Evolutionary conservation across 2,888 invertebrate genomes (phyloP).

Genomic region (Hyppa rectilinea): DNA sequence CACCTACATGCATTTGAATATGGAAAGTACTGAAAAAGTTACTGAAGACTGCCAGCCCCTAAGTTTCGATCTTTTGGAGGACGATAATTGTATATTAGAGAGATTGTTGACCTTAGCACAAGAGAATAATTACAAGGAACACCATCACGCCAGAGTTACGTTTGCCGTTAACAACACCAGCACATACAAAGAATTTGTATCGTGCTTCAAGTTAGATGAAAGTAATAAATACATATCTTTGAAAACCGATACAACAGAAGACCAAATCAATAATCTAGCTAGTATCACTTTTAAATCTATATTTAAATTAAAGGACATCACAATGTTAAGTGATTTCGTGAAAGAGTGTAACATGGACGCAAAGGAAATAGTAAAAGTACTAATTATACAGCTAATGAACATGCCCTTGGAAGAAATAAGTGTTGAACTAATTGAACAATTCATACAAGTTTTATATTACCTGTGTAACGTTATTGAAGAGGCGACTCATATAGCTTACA

Average conservation of each 20-base stretch:
- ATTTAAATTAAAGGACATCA: conserved; percentile 82
- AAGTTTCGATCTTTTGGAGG: conserved; percentile 85
- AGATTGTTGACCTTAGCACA: conserved; percentile 91
- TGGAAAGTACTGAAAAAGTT: conserved; percentile 59
- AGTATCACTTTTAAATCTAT: conserved; percentile 84
- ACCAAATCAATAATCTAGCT: conserved; percentile 79
- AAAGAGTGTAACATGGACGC: conserved; percentile 84
- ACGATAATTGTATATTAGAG: conserved; percentile 92
- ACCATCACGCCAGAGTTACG: conserved; percentile 88
- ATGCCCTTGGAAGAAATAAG: conserved; percentile 89
- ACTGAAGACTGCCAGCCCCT: conserved; percentile 53
- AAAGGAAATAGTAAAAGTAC: conserved; percentile 92
- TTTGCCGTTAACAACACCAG: conserved; percentile 89
- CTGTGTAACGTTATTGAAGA: conserved; percentile 92
- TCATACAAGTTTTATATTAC: conserved; percentile 92
- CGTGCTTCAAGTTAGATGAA: conserved; percentile 88
- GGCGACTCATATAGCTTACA: conserved; percentile 92
- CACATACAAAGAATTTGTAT: conserved; percentile 89
- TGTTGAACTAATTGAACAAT: conserved; percentile 92
- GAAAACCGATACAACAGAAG: conserved; percentile 77
- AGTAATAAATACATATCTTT: conserved; percentile 75
- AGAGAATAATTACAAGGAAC: conserved; percentile 83
- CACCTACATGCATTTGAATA: conserved; percentile 65
- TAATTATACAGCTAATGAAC: conserved; percentile 94
- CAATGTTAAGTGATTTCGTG: conserved; percentile 74